A percentile compares a stretch with the other conserved stretches of the same genome.
Conservation (phyloP, 2,797 vertebrate species). For the Crypturellus tataupa region DNA sequence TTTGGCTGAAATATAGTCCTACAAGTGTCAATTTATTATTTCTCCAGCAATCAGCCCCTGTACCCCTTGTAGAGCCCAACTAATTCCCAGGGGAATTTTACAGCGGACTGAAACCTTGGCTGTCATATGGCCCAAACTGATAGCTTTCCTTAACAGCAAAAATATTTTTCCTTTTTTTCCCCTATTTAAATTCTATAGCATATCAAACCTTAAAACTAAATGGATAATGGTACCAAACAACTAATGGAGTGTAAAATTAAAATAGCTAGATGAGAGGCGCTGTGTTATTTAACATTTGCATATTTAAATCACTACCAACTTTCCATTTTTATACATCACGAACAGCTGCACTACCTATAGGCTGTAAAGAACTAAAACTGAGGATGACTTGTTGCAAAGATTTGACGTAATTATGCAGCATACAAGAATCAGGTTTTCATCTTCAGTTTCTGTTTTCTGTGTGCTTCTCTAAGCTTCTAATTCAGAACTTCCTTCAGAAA, state of each 20-base stretch:
- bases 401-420: neutral
- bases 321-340: neutral
- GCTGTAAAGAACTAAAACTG: neutral
- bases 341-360: neutral
- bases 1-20: conserved; percentile 30
- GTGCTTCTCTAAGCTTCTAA: neutral
- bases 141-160: neutral
- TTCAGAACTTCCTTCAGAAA: neutral
- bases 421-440: neutral
- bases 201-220: neutral
- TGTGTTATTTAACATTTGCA: neutral
- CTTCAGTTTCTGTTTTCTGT: neutral
- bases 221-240: neutral
- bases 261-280: accelerated
- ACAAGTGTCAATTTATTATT: conserved; percentile 25
- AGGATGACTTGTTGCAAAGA: neutral
- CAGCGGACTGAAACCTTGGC: neutral
- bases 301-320: neutral
- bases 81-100: neutral
- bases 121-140: neutral
- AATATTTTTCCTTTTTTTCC: neutral
- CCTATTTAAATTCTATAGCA: neutral
- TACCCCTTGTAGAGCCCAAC: neutral
- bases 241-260: neutral
- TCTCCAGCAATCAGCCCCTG: neutral